Evolutionary conservation across 2,797 vertebrate genomes (phyloP), one percentile per base, ranked within the genome.

Genomic region (Salmo trutta): DNA sequence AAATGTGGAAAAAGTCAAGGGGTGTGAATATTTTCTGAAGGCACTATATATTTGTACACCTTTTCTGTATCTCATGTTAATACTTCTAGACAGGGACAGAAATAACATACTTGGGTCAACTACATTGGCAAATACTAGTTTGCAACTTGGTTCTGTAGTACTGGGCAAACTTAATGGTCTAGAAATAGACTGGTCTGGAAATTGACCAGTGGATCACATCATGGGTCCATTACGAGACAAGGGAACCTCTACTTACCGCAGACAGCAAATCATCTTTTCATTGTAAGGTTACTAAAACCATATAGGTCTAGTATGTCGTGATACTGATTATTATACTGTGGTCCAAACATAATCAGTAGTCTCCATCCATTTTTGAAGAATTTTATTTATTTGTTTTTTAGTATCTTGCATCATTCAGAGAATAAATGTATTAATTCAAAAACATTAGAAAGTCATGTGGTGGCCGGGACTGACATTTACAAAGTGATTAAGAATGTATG

Each of bases 151-250:
- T 47, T 47, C 41, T 12, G 41, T 47, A 47, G 41, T 47, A 47
- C 41, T 47, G 41, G 41, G 41, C 41, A 47, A 47, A 47, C 41
- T 47, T 12, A 47, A 47, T 47, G 41, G 41, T 41, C 36, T 41
- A 41, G 36, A 41, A 56, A 56, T n/a, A 2, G 15, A n/a, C 15
- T 5, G 17, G 5, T 59, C n/a, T 87, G 79, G 73, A 91, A 90
- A 88, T 87, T 90, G 84, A 77, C 76, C 33, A 73, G 70, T 85
- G 80, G 27, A 88, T 71, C 81, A 86, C 87, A 90, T 88, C 82
- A 85, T 90, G 87, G 88, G 86, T 87, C 59, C n/a, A 64, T 64
- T 27, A 4, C 7, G 24, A 21, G 59, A 64, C 59, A 64, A 64
- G 21, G 10, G 41, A 12, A 47, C 10, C 41, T 47, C 41, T 12